Evolutionary conservation across 2,888 invertebrate genomes (phyloP).

Genomic region (Cephus nigrinus): DNA sequence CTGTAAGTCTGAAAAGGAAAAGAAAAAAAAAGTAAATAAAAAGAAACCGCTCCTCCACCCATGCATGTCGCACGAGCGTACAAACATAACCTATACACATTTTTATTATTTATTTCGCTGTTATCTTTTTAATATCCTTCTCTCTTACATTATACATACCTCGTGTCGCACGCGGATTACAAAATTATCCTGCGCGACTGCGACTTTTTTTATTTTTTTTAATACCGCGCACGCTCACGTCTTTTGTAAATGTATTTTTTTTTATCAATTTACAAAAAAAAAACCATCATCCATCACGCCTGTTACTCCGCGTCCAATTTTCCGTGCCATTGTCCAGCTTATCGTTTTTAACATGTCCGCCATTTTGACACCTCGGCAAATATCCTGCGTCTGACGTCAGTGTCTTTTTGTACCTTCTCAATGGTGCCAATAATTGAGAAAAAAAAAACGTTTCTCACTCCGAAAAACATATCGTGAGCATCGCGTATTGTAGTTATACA

Average conservation of each 20-base stretch:
- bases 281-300: not conserved
- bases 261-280: not conserved
- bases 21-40: no score
- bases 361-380: not conserved
- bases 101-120: not conserved
- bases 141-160: not conserved
- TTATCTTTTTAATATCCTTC: not conserved
- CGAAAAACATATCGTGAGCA: not conserved
- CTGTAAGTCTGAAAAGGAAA: not conserved
- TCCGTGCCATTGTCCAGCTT: not conserved
- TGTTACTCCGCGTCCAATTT: not conserved
- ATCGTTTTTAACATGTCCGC: not conserved
- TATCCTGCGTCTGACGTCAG: not conserved
- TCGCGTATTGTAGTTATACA: not conserved
- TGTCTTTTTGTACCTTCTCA: not conserved
- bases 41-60: not conserved
- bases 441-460: not conserved
- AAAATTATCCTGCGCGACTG: not conserved
- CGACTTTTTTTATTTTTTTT: not conserved
- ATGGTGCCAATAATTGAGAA: no score
- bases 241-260: not conserved
- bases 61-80: not conserved
- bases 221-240: not conserved
- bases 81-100: not conserved
- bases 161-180: not conserved